Evolutionary conservation across 2,888 invertebrate genomes (phyloP).

Genomic region (Caenorhabditis becei): DNA sequence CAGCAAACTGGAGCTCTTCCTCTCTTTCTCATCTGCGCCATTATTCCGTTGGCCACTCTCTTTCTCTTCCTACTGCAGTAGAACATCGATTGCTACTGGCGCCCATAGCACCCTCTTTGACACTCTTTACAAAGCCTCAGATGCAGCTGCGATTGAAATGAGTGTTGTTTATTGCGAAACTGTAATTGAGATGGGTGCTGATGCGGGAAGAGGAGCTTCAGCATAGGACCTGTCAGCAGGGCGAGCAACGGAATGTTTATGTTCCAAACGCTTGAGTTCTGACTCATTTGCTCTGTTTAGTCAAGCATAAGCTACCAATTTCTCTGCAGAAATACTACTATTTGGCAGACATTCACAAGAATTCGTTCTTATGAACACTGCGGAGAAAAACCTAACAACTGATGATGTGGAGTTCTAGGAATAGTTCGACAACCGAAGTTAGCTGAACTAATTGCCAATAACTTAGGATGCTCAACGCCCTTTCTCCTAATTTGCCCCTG

Average conservation of each 20-base stretch:
- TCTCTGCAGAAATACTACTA: not conserved
- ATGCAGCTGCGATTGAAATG: not conserved
- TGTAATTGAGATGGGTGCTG: constrained; percentile 44
- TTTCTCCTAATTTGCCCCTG: too few species aligned
- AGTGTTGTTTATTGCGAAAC: constrained; percentile 26
- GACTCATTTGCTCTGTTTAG: not conserved
- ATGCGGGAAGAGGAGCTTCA: not conserved
- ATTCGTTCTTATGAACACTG: too few species aligned
- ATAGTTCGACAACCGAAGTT: not conserved
- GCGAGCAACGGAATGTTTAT: not conserved
- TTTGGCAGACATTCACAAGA: not conserved
- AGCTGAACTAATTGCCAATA: not conserved
- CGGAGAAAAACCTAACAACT: not conserved
- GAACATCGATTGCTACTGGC: constrained; percentile 49
- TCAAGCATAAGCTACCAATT: not conserved
- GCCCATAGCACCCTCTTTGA: constrained; percentile 35
- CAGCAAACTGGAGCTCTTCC: constrained; percentile 22
- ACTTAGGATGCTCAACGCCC: not conserved
- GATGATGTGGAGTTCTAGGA: not conserved
- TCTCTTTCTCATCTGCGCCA: constrained; percentile 42
- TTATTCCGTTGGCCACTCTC: constrained; percentile 43
- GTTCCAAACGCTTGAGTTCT: not conserved
- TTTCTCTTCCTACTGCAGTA: constrained; percentile 33
- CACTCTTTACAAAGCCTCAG: constrained; percentile 16
- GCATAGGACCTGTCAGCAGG: not conserved